Base-by-base conservation (phyloP, 1,140 invertebrate genomes). In the Drosophila sp. region DNA sequence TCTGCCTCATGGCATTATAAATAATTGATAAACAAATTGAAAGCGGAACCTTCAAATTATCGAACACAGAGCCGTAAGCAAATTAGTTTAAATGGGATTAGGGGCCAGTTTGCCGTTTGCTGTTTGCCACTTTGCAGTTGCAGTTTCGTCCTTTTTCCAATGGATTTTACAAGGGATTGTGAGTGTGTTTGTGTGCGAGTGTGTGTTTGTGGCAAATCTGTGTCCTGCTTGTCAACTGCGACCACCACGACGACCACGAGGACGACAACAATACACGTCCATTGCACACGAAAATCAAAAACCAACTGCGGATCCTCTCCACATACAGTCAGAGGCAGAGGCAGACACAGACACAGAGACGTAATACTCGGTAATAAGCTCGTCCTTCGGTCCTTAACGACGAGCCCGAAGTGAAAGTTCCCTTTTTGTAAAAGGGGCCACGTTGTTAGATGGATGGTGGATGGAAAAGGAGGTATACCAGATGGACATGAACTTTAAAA, bases 241-340 rank as follows among this genome's bases (percentile, higher is more conserved):
- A 50, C 44, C 44, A 50, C 23, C 44, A 50, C 44, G 23, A 50
- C 44, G 56, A 58, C 47, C 35, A 38, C 35, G 35, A 38, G 35
- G 70, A 50, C 8, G 62, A 40, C 50, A 55, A 70, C n/a, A 50
- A 72, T 40, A 76, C 61, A 75, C 81, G 84, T 83, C 84, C 79
- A 58, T 68, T 69, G 67, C 83, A 80, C 69, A 63, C 83, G 55
- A 81, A 70, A 86, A 84, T 74, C 84, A 79, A 86, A 86, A 79
- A 76, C 72, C 83, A 87, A 86, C 83, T 86, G 79, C 65, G 82
- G 82, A 76, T 79, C 82, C 66, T 76, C 50, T 66, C 50, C 74
- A 60, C 63, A 41, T n/a, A 67, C 66, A 64, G 10, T 11, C 10
- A 38, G 35, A 38, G 10, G 8, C 35, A 38, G 71, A 64, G 8